These are phyloP conservation scores for Baccha elongata DNA, from an alignment of 2,888 invertebrate species.

Conservation along the genomic window DNA sequence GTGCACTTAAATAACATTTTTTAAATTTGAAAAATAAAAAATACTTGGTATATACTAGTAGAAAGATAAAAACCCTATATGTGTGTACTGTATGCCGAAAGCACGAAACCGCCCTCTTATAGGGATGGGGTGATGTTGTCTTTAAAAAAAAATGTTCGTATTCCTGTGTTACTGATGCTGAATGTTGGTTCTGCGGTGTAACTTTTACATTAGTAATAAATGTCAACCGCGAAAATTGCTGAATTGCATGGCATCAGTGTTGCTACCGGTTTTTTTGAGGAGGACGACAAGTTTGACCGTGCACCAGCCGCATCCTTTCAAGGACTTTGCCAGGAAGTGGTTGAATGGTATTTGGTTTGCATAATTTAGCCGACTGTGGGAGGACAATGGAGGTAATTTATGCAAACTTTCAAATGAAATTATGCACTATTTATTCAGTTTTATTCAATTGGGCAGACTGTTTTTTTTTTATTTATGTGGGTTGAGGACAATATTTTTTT, in stretches of 20 bases:
- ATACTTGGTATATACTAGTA: neutral
- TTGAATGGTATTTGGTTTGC: conserved; percentile 28
- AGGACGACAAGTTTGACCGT: conserved; percentile 6
- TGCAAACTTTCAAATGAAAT: conserved; percentile 51
- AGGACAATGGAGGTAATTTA: conserved; percentile 17
- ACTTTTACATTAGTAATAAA: conserved; percentile 66
- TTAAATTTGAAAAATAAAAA: conserved; percentile 30
- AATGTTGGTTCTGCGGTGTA: conserved; percentile 62
- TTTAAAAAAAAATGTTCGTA: neutral
- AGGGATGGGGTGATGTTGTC: neutral
- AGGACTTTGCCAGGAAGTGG: conserved; percentile 57
- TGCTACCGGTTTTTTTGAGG: neutral
- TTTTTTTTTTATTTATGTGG: conserved; percentile 6
- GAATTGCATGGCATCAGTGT: conserved; percentile 42
- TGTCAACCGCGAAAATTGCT: conserved; percentile 64
- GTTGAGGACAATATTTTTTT: neutral
- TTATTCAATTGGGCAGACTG: conserved; percentile 37
- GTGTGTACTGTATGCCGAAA: neutral
- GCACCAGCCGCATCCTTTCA: conserved; percentile 25
- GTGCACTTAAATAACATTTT: conserved; percentile 44
- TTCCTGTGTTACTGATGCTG: conserved; percentile 30
- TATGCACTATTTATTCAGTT: conserved; percentile 53
- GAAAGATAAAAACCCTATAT: conserved; percentile 31
- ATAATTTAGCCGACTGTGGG: neutral
- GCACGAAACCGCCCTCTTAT: neutral